These are phyloP conservation scores for Tenthredo notha DNA, from an alignment of 2,888 invertebrate species.

Conservation along the genomic window DNA sequence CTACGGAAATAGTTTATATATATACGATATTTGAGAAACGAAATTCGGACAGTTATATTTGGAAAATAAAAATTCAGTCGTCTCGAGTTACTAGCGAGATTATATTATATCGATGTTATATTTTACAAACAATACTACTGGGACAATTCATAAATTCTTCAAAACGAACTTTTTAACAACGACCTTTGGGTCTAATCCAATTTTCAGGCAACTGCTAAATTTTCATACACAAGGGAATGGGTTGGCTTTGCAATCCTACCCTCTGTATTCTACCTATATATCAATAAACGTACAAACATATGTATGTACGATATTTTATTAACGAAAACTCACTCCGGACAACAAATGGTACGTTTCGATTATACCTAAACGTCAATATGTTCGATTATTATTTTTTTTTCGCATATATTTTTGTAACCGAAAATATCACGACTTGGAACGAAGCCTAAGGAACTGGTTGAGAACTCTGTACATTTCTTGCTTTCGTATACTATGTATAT, in stretches of 20 bases:
- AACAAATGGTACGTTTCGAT: not conserved
- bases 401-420: too few species aligned
- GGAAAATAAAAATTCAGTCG: not conserved
- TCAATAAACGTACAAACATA: conserved; percentile 13
- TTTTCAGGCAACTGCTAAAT: conserved; percentile 61
- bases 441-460: not conserved
- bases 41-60: not conserved
- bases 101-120: conserved; percentile 9
- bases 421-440: not conserved
- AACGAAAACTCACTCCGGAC: conserved; percentile 12
- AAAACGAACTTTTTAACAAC: conserved; percentile 54
- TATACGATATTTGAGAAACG: not conserved
- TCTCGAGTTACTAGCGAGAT: not conserved
- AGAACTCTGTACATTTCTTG: conserved; percentile 26
- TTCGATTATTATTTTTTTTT: not conserved
- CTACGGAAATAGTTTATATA: not conserved
- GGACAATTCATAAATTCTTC: conserved; percentile 54
- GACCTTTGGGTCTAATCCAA: conserved; percentile 60
- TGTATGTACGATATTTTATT: conserved; percentile 6
- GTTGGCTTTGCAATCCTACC: conserved; percentile 39
- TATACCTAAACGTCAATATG: not conserved
- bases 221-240: conserved; percentile 59
- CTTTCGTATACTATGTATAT: not conserved
- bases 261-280: not conserved
- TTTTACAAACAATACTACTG: conserved; percentile 53